These are phyloP conservation scores for Heterotis niloticus DNA, from an alignment of 2,113 vertebrate genomes.

Conservation along the genomic window DNA sequence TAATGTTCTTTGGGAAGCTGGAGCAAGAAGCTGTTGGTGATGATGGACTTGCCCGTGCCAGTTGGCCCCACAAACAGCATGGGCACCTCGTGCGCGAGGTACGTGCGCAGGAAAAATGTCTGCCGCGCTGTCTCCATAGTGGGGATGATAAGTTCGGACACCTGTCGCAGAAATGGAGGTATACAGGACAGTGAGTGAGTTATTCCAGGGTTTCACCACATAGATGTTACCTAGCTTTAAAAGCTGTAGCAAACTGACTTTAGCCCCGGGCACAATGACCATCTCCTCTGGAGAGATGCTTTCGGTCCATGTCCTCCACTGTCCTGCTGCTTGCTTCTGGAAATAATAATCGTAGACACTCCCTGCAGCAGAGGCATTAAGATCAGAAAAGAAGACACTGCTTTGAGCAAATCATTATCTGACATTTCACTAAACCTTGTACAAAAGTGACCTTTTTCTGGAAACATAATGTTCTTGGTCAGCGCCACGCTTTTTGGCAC, in stretches of 20 bases:
- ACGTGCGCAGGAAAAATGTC: slow-evolving; percentile 78
- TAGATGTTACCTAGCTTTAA: background rate
- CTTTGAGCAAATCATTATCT: background rate
- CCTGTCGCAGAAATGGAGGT: slow-evolving; percentile 50
- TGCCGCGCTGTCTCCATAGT: slow-evolving; percentile 87
- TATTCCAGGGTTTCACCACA: background rate
- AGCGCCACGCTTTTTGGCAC: slow-evolving; percentile 76
- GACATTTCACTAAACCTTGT: background rate
- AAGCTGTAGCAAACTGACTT: slow-evolving; percentile 56
- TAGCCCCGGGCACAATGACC: slow-evolving; percentile 63
- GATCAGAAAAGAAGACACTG: background rate
- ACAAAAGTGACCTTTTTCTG: slow-evolving; percentile 72
- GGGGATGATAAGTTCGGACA: slow-evolving; percentile 86
- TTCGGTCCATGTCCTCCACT: slow-evolving; percentile 80
- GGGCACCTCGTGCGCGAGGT: slow-evolving; percentile 73
- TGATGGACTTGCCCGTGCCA: slow-evolving; percentile 88
- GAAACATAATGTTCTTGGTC: slow-evolving; percentile 75
- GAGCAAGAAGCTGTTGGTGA: slow-evolving; percentile 82
- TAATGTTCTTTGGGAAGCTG: slow-evolving; percentile 75
- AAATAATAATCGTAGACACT: slow-evolving; percentile 87
- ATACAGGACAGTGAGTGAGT: background rate
- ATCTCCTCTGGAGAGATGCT: slow-evolving; percentile 74
- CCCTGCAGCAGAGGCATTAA: slow-evolving; percentile 60
- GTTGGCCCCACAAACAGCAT: slow-evolving; percentile 85
- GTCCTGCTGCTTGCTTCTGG: slow-evolving; percentile 71